These are phyloP conservation scores for Drosophila fungiperda DNA, from an alignment of 2,888 invertebrate genomes.

Conservation along the genomic window DNA sequence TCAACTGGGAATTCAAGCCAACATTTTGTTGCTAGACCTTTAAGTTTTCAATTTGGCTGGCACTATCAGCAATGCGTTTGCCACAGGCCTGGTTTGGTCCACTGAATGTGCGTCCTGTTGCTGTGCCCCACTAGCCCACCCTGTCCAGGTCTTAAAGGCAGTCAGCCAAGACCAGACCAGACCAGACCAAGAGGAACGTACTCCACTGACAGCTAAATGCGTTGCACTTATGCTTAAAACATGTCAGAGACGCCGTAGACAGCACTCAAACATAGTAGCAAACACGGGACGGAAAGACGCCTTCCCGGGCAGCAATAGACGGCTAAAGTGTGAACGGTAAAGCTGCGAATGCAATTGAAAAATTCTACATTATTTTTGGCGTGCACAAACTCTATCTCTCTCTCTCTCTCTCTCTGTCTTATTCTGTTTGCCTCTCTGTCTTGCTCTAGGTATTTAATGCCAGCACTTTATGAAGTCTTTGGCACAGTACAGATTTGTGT, in stretches of 20 bases:
- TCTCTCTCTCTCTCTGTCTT: not conserved
- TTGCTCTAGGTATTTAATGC: constrained; percentile 10
- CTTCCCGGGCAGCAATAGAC: constrained; percentile 32
- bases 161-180: constrained; percentile 60
- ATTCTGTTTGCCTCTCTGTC: not conserved
- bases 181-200: constrained; percentile 28
- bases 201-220: constrained; percentile 77
- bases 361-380: constrained; percentile 46
- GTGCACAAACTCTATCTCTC: not conserved
- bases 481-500: constrained; percentile 6
- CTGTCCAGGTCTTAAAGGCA: constrained; percentile 59
- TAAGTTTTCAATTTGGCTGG: constrained; percentile 65
- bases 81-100: constrained; percentile 46
- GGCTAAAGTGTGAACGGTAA: constrained; percentile 2
- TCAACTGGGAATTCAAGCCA: constrained; percentile 18
- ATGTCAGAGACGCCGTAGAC: constrained; percentile 74
- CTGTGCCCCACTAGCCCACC: constrained; percentile 1
- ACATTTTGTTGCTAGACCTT: constrained; percentile 65
- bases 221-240: constrained; percentile 80
- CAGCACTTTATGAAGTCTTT: constrained; percentile 11
- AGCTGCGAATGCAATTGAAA: constrained; percentile 31
- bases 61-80: constrained; percentile 36
- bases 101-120: constrained; percentile 26
- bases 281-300: constrained; percentile 14
- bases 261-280: constrained; percentile 65